A percentile compares a stretch with the other conserved stretches of the same genome.
Conservation (phyloP, 1,140 invertebrate genomes). For the Apis dorsata region DNA sequence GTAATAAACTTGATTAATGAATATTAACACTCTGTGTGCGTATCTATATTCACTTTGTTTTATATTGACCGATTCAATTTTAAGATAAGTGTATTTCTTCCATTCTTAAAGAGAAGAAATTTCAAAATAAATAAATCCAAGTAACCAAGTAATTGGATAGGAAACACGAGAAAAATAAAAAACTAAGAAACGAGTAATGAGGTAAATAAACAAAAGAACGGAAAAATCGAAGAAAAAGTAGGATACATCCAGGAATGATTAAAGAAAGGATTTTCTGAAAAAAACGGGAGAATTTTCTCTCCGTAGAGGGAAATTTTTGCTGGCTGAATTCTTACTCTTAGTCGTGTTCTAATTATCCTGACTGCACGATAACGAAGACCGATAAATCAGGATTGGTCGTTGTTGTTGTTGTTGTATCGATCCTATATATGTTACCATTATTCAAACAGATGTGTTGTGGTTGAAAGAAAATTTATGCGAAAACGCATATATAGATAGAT, state of each 20-base stretch:
- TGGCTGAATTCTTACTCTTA: slow-evolving; percentile 41
- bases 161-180: slow-evolving; percentile 28
- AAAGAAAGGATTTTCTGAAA: slow-evolving; percentile 52
- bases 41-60: too few species aligned
- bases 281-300: slow-evolving; percentile 52
- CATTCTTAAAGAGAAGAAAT: not conserved
- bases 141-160: slow-evolving; percentile 12
- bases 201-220: not conserved
- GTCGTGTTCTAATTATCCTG: slow-evolving; percentile 51
- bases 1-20: too few species aligned
- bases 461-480: too few species aligned
- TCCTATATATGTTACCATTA: not conserved
- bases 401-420: slow-evolving; percentile 11
- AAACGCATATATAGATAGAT: not conserved
- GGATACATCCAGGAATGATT: slow-evolving; percentile 54
- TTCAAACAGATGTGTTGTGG: not conserved
- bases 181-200: slow-evolving; percentile 48
- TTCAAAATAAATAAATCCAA: slow-evolving; percentile 5
- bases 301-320: slow-evolving; percentile 32
- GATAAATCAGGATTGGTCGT: slow-evolving; percentile 46
- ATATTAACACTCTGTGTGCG: too few species aligned
- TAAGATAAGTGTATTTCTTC: too few species aligned
- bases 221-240: slow-evolving; percentile 28
- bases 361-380: slow-evolving; percentile 42
- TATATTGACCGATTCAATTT: too few species aligned